Evolutionary conservation across 2,113 vertebrate species (phyloP), one percentile per base, ranked within the genome.

Genomic region (Hippocampus barbouri): DNA sequence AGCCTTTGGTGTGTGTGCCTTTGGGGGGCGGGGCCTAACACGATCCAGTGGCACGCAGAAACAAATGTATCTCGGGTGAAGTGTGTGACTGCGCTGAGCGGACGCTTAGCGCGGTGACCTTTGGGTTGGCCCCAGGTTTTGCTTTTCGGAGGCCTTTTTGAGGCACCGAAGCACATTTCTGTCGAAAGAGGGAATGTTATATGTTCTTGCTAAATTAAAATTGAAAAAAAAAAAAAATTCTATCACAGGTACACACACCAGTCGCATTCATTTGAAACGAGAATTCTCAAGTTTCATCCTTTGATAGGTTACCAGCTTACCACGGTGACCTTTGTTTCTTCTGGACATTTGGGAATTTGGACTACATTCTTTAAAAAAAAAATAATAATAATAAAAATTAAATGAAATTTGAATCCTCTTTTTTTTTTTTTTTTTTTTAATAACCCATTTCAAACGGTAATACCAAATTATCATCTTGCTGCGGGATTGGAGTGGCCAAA

Each of bases 21-120:
- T 73, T 74, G 63, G 70, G 80, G 34, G 80, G 54, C 62, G 79
- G 91, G 88, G 92, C 75, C 76, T 92, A 90, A 88, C 85, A 85
- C 92, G 91, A 94, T 92, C 80, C 89, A 91, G 90, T 90, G 89
- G 88, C 91, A 92, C 91, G 89, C 86, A 88, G 88, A 94, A 94
- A 94, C 90, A 92, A 91, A 91, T 10, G 41, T 27, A 8, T 47
- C 64, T 41, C 14, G 62, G 34, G 9, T 41, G 62, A 64, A 41
- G 21, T 64, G 62, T 1, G 62, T 1, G 25, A n/a, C 20, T 12
- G 38, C 38, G n/a, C 6, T 14, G 38, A 34, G 59, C 15, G 56
- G 27, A 63, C 11, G 4, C 34, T 41, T 14, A 63, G 2, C 11
- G 38, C 21, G 5, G 63, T 25, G 40, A 45, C 63, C 14, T 65